These are phyloP conservation scores for Drosophila tropicalis DNA, from an alignment of 1,140 invertebrate species.

Conservation along the genomic window DNA sequence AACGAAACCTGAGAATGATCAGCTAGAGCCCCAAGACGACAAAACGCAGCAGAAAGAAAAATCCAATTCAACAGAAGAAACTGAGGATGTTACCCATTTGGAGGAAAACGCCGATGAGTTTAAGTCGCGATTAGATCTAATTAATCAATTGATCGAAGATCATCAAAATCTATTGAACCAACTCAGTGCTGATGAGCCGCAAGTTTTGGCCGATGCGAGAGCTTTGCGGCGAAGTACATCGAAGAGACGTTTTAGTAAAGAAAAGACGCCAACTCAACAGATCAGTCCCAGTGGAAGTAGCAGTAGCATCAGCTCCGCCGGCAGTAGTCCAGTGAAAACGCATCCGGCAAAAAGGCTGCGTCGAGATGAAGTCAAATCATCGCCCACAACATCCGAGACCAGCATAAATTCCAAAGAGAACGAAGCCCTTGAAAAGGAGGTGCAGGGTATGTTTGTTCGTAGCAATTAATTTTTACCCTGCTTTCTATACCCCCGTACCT, in stretches of 20 bases:
- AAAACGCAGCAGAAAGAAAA: background rate
- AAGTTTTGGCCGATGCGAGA: conserved; percentile 21
- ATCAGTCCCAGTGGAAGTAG: conserved; percentile 46
- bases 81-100: conserved; percentile 44
- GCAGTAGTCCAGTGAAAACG: conserved; percentile 49
- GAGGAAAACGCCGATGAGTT: conserved; percentile 54
- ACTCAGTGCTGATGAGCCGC: conserved; percentile 27
- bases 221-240: conserved; percentile 27
- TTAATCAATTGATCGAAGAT: conserved; percentile 49
- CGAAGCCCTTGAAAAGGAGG: conserved; percentile 68
- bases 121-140: conserved; percentile 42
- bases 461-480: background rate
- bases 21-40: background rate
- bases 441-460: conserved; percentile 51
- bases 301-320: conserved; percentile 27
- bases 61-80: too few species aligned
- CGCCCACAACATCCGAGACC: conserved; percentile 70
- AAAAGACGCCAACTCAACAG: conserved; percentile 21
- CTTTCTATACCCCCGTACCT: conserved; percentile 16
- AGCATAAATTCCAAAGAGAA: conserved; percentile 81
- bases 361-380: conserved; percentile 48
- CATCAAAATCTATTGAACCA: conserved; percentile 32
- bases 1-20: background rate
- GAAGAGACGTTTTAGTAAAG: conserved; percentile 48
- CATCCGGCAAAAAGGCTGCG: conserved; percentile 47